Evolutionary conservation across 2,113 vertebrate genomes (phyloP), one percentile per base, ranked within the genome.

Genomic region (Sinocyclocheilus grahami): DNA sequence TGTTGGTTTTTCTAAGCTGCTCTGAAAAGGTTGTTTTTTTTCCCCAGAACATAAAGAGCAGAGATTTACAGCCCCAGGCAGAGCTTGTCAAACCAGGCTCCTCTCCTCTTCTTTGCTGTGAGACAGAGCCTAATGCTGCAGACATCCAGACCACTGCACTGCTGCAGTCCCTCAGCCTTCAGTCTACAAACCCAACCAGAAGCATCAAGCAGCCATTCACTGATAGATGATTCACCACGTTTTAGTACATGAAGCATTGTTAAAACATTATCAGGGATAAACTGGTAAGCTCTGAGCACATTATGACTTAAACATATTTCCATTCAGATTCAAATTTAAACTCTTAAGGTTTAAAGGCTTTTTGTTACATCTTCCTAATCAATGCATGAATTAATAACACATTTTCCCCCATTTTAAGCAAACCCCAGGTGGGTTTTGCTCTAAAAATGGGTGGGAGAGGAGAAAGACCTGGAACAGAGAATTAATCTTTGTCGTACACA

Each of bases 41-140:
- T 13, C 62, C 62, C 62, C 63, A 85, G 74, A 90, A 82, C 87
- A 83, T 39, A 77, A 79, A 87, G 63, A 88, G 78, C 48, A 81
- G 46, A 90, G 88, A 85, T 88, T 82, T 80, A 88, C 82, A 90
- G 88, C 91, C 87, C 14, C 46, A 74, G 87, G 90, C 87, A 82
- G 78, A 86, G 83, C 85, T 83, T 88, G 83, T 89, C 88, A 87
- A 85, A 85, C 67, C 67, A 74, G 69, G 22, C 69, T 83, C 51
- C 22, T 83, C 82, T 72, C 13, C 22, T 78, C 37, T 63, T 72
- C 72, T 84, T 55, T 82, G n/a, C 63, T 22, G 27, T 76, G 81
- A 87, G 78, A 83, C 48, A 86, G 69, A 78, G 39, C 30, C 83
- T 80, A 77, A 84, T 86, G 42, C 62, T 65, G 83, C 69, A 83